Base-by-base conservation (phyloP, 2,888 invertebrate species). In the Psococerastis gibbosa region DNA sequence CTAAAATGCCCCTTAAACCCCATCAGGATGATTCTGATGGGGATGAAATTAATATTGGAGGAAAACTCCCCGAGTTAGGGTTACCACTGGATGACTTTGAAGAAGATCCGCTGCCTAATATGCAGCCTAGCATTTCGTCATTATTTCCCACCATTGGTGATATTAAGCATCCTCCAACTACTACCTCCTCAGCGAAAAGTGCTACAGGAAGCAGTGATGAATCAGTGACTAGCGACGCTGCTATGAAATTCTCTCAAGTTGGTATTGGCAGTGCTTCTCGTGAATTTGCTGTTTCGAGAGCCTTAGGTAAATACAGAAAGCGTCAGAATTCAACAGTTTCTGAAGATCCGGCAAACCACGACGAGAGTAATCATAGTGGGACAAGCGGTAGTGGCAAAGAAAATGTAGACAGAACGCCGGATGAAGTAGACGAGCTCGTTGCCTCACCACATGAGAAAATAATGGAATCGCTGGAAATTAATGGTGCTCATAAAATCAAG, bases 221-320 rank as follows among this genome's bases (percentile, higher is more conserved):
- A 55, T 65, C 68, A 16, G 70, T 64, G 50, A 71, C 71, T 49
- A 68, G 64, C 41, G 65, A 62, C 48, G 66, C 66, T 50, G 63
- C 66, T n/a, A 57, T 62, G 1, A 60, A 61, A 49, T 58, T 70
- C 33, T 68, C 70, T 3, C 65, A 67, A n/a, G 67, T 71, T n/a
- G 58, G 65, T 6, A 53, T 68, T 9, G 67, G 71, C 47, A 74
- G 75, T 16, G 71, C 78, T 13, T 77, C 79, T 8, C 79, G 83
- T 71, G 84, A 84, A 57, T 84, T 84, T 60, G 82, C 83, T 0
- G 84, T 83, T 1, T 83, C 83, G 0, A 64, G 83, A 55, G 83
- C 83, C 1, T 62, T 84, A 18, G 83, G 82, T 18, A 82, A 81
- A 61, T 84, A 82, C 56, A 66, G 83, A 35, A 69, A 80, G 50